These are phyloP conservation scores for Columbina picui DNA, from an alignment of 2,113 vertebrate species.

Conservation along the genomic window DNA sequence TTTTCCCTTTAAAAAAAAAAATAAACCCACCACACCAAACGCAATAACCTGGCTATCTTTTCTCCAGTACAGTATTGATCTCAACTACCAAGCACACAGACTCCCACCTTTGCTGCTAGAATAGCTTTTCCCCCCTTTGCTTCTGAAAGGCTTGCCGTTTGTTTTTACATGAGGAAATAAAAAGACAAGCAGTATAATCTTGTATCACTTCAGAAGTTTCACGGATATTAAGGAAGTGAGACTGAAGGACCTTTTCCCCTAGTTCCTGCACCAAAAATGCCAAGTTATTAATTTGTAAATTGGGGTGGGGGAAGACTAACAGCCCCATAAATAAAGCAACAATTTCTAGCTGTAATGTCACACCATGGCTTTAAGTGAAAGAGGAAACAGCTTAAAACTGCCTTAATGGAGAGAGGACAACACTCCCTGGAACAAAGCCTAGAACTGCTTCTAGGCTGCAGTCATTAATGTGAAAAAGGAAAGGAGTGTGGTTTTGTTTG, in stretches of 20 bases:
- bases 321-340: not conserved
- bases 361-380: not conserved
- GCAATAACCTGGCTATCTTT: not conserved
- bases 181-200: not conserved
- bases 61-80: not conserved
- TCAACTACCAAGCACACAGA: not conserved
- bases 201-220: not conserved
- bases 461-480: not conserved
- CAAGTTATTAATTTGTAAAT: not conserved
- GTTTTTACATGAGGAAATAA: not conserved
- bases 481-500: rapidly evolving
- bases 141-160: not conserved
- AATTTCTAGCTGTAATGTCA: not conserved
- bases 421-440: not conserved
- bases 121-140: not conserved
- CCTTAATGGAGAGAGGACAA: not conserved
- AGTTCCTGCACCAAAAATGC: not conserved
- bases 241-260: not conserved
- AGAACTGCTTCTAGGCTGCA: not conserved
- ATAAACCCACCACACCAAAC: not conserved
- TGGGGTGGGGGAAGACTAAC: not conserved
- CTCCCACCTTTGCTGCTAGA: not conserved
- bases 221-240: not conserved
- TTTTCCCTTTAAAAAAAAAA: not conserved
- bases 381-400: not conserved